A percentile compares a stretch with the other conserved stretches of the same genome.
Conservation (phyloP, 2,113 vertebrate genomes). For the Hemibagrus wyckioides region DNA sequence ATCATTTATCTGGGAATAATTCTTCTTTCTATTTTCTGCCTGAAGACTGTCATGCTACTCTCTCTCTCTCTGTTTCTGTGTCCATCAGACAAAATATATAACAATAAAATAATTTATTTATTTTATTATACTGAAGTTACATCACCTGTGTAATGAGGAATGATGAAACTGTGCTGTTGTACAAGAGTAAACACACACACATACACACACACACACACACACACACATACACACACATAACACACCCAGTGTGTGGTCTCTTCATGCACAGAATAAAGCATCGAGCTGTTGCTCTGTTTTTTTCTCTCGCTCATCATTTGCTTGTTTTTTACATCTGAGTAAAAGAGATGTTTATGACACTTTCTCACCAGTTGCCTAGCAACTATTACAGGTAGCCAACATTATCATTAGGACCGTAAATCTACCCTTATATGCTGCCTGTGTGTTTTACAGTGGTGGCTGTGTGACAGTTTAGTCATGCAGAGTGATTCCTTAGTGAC, state of each 20-base stretch:
- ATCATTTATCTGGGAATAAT: neutral
- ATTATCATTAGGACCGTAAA: conserved; percentile 35
- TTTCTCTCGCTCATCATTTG: neutral
- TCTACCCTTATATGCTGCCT: neutral
- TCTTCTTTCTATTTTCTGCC: neutral
- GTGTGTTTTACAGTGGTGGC: neutral
- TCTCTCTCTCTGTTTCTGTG: neutral
- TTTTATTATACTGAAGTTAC: neutral
- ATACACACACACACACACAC: conserved; percentile 34
- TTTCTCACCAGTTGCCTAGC: conserved; percentile 42
- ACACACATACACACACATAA: conserved; percentile 18
- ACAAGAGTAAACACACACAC: neutral
- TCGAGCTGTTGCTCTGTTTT: neutral
- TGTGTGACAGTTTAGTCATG: conserved; percentile 28
- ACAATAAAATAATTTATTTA: neutral
- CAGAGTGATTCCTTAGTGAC: neutral
- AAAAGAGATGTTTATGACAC: conserved; percentile 36
- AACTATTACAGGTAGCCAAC: conserved; percentile 48
- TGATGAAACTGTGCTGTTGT: conserved; percentile 9
- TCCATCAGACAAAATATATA: neutral
- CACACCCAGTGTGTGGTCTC: neutral
- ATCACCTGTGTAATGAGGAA: neutral
- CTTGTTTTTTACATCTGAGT: neutral
- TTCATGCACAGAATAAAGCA: neutral
- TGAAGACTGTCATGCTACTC: neutral